Conservation (phyloP, 2,113 vertebrate genomes). For the Miniopterus natalensis region DNA sequence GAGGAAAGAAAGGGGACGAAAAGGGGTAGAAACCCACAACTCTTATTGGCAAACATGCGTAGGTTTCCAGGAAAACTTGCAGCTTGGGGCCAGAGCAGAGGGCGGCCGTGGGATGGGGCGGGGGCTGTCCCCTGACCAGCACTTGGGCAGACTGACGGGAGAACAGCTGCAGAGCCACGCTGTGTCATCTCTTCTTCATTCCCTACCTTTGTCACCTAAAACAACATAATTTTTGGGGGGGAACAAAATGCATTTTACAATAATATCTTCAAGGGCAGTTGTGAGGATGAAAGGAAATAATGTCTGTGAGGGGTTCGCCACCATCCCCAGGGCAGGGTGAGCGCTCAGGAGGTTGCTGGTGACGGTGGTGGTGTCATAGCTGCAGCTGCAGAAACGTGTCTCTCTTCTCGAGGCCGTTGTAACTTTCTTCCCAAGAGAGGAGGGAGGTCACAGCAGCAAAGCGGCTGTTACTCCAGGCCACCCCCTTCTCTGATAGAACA, state of each 20-base stretch:
- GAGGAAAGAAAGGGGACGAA: not conserved
- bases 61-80: not conserved
- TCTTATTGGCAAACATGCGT: not conserved
- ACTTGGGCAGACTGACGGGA: not conserved
- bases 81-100: not conserved
- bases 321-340: not conserved
- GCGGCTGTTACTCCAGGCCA: not conserved
- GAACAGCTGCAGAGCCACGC: not conserved
- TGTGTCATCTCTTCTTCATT: constrained; percentile 28
- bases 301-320: not conserved
- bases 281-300: not conserved
- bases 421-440: not conserved
- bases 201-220: not conserved
- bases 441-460: not conserved
- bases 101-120: not conserved
- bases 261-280: not conserved
- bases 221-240: constrained; percentile 62
- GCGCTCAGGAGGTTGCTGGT: not conserved
- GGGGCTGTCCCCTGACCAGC: not conserved
- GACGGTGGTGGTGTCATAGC: not conserved
- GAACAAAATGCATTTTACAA: constrained; percentile 13
- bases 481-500: not conserved
- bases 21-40: not conserved
- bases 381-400: not conserved
- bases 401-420: not conserved